Evolutionary conservation across 53 echinoderm and acorn worm genomes (phyloP).

Genomic region (Holothuria leucospilota): DNA sequence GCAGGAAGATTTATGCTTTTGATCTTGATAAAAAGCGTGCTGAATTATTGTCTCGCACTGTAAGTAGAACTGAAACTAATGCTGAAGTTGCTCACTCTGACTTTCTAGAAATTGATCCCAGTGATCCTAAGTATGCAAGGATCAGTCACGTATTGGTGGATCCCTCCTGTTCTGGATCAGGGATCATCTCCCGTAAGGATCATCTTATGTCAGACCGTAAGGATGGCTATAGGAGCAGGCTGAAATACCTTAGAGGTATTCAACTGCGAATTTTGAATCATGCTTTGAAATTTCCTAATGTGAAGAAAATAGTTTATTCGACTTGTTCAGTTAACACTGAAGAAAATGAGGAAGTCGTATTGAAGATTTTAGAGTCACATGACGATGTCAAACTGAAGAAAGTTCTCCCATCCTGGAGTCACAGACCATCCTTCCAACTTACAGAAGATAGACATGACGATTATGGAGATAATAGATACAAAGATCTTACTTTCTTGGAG

Average conservation of each 20-base stretch:
- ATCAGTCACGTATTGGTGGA: slow-evolving; percentile 87
- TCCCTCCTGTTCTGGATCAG: slow-evolving; percentile 93
- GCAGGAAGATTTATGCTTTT: slow-evolving; percentile 86
- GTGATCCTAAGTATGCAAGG: slow-evolving; percentile 45
- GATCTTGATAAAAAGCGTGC: slow-evolving; percentile 73
- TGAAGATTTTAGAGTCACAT: slow-evolving; percentile 57
- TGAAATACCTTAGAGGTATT: slow-evolving; percentile 54
- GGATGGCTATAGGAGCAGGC: slow-evolving; percentile 42
- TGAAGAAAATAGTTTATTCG: slow-evolving; percentile 84
- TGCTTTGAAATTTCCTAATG: slow-evolving; percentile 81
- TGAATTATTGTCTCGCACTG: no score
- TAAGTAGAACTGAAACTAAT: slow-evolving; percentile 20
- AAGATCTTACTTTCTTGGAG: background rate
- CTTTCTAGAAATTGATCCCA: slow-evolving; percentile 76
- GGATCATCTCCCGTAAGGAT: slow-evolving; percentile 81
- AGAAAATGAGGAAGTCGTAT: slow-evolving; percentile 91
- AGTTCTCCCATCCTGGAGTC: slow-evolving; percentile 72
- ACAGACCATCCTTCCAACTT: slow-evolving; percentile 39
- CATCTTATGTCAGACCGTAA: slow-evolving; percentile 64
- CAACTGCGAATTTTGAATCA: slow-evolving; percentile 77
- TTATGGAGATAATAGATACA: slow-evolving; percentile 2
- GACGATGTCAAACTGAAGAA: slow-evolving; percentile 66
- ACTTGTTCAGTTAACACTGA: slow-evolving; percentile 81
- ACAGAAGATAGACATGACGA: slow-evolving; percentile 2
- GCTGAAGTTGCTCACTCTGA: slow-evolving; percentile 66